Conservation (phyloP, 2,888 invertebrate genomes). For the Aproaerema taeniolella region DNA sequence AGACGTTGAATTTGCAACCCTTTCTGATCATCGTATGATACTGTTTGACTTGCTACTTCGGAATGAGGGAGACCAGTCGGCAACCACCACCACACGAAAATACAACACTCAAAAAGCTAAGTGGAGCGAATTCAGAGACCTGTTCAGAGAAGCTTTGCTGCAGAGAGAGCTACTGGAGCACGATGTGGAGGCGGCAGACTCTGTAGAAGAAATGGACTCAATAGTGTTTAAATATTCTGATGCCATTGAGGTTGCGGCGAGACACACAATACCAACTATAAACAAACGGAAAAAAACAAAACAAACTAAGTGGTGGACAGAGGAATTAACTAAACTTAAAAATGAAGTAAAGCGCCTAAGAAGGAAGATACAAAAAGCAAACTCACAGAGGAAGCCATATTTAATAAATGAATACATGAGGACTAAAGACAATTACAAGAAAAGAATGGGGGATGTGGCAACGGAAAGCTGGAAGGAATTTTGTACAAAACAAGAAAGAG, state of each 20-base stretch:
- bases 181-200: too few species aligned
- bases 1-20: neutral
- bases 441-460: too few species aligned
- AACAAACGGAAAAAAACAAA: neutral
- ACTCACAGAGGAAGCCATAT: neutral
- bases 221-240: neutral
- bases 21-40: neutral
- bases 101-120: neutral
- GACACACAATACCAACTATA: neutral
- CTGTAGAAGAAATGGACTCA: too few species aligned
- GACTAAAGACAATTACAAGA: neutral
- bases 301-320: neutral
- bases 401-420: neutral
- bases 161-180: neutral
- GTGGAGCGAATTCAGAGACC: neutral
- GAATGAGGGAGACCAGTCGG: neutral
- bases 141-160: neutral
- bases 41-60: neutral
- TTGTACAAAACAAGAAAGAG: neutral
- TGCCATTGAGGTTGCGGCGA: neutral
- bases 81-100: constrained; percentile 1
- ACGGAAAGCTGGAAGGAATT: neutral
- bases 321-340: neutral
- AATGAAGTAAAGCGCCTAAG: neutral
- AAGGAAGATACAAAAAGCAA: neutral